phyloP scores from a whole-genome alignment of 2,888 invertebrate species.

The Eumerus sabulonum region DNA sequence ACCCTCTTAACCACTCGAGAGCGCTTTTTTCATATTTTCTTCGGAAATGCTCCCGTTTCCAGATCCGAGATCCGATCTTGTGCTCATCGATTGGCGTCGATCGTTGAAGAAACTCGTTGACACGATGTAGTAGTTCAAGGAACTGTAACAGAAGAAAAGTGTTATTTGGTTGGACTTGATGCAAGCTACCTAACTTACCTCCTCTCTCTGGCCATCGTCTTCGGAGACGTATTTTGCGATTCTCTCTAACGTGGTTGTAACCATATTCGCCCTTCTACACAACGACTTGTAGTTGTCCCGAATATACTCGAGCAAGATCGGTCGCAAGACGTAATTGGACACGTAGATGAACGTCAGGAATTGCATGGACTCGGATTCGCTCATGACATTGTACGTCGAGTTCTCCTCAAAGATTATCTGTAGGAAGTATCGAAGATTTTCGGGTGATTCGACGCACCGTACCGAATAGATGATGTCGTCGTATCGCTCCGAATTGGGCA shows the following conservation, averaged over 20 bases:
- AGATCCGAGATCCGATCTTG: constrained; percentile 48
- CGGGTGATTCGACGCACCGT: constrained; percentile 73
- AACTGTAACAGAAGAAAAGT: constrained; percentile 18
- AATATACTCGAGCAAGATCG: constrained; percentile 73
- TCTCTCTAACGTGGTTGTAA: constrained; percentile 5
- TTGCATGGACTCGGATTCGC: constrained; percentile 72
- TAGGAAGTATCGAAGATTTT: constrained; percentile 72
- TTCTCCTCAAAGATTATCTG: constrained; percentile 73
- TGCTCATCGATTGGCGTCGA: constrained; percentile 8
- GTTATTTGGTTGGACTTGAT: neutral
- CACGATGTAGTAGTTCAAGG: constrained; percentile 10
- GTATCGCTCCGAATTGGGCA: constrained; percentile 67
- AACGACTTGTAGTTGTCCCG: constrained; percentile 73
- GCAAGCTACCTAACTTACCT: constrained; percentile 18
- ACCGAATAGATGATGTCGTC: constrained; percentile 75
- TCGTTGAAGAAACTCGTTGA: constrained; percentile 9
- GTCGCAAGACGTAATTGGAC: constrained; percentile 72
- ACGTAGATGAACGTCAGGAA: constrained; percentile 73
- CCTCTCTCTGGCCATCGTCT: constrained; percentile 41
- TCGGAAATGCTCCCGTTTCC: constrained; percentile 24
- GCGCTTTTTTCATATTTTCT: constrained; percentile 23
- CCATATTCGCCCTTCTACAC: constrained; percentile 47
- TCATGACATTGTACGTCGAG: constrained; percentile 71
- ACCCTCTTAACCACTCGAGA: constrained; percentile 13
- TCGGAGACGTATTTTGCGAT: constrained; percentile 49